Percentiles rank a stretch among this genome's conserved stretches.
These are phyloP conservation scores for Hermetia illucens DNA, from an alignment of 1,140 invertebrate genomes.

Conservation along the genomic window DNA sequence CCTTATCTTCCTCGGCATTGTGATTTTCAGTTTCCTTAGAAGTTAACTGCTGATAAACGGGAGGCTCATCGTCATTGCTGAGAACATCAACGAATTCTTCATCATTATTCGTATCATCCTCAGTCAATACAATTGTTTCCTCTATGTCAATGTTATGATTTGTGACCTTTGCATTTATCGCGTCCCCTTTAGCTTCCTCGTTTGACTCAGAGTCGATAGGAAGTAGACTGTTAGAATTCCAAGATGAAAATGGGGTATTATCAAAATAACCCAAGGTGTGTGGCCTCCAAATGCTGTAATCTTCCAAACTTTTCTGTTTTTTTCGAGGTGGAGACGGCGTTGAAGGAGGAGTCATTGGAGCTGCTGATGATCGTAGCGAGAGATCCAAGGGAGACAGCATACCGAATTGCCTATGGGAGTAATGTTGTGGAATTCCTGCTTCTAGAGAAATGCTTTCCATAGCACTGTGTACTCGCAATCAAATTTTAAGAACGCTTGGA, in stretches of 20 bases:
- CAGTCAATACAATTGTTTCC: conserved; percentile 29
- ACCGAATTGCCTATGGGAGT: too few species aligned
- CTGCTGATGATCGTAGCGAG: conserved; percentile 33
- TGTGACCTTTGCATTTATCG: neutral
- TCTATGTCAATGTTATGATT: conserved; percentile 11
- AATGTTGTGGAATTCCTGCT: too few species aligned
- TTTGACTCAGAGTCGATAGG: conserved; percentile 19
- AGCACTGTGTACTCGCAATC: too few species aligned
- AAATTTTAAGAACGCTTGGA: too few species aligned
- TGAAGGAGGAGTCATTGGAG: conserved; percentile 43
- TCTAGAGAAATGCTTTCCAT: too few species aligned
- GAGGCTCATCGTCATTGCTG: conserved; percentile 14
- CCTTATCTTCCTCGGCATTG: conserved; percentile 5
- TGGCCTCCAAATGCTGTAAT: conserved; percentile 27
- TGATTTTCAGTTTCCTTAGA: conserved; percentile 2
- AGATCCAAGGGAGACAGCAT: conserved; percentile 38
- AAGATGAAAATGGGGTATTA: too few species aligned
- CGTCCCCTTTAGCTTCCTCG: conserved; percentile 21
- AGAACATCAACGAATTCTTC: conserved; percentile 19
- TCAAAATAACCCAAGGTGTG: conserved; percentile 33
- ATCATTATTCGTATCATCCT: conserved; percentile 19
- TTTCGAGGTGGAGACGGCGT: conserved; percentile 39
- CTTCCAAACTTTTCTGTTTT: conserved; percentile 23
- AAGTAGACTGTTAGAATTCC: conserved; percentile 19
- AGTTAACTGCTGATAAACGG: neutral